Base-by-base conservation (phyloP, 2,113 vertebrate species). In the Cheilinus undulatus region DNA sequence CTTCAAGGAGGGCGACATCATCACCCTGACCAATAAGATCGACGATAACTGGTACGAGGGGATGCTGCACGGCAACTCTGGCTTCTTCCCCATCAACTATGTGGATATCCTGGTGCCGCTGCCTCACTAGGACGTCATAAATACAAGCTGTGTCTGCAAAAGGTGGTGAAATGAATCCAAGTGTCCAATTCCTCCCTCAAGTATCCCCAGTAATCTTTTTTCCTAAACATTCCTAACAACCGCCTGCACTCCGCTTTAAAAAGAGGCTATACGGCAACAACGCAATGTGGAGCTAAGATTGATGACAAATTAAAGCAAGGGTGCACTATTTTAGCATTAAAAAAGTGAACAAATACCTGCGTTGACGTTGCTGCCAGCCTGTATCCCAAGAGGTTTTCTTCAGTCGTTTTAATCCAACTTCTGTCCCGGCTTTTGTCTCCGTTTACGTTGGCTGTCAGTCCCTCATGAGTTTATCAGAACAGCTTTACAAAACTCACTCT, bases 11-110 rank as follows among this genome's bases (percentile, higher is more conserved):
- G 97, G 97, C 19, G 97, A 99, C 67, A 84, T 99, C 88, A 99
- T 99, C 92, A 99, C 96, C 52, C 94, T 99, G 78, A 99, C 97
- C 89, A 99, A 97, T 82, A 97, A 99, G 85, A 99, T 99, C 68
- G 98, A 99, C 72, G 98, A 99, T 66, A 99, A 99, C 93, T 99
- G 98, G 98, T 99, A 98, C 60, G 98, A 99, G 91, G 98, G 98
- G 11, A 97, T 96, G 96, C 89, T 98, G 77, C 94, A 96, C 30
- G 98, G 97, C 89, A 97, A 97, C 89, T 99, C 98, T 0, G 98
- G 98, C 86, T 99, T 99, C 92, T 99, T 99, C 87, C 98, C 98
- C 49, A 97, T 99, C 92, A 99, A 99, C 86, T 99, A 99, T 38
- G 98, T 99, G 13, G 97, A 99, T 80, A 97, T 99, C 92, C 93